phyloP scores from a whole-genome alignment of 2,113 vertebrate species.

The Scartelaos histophorus region DNA sequence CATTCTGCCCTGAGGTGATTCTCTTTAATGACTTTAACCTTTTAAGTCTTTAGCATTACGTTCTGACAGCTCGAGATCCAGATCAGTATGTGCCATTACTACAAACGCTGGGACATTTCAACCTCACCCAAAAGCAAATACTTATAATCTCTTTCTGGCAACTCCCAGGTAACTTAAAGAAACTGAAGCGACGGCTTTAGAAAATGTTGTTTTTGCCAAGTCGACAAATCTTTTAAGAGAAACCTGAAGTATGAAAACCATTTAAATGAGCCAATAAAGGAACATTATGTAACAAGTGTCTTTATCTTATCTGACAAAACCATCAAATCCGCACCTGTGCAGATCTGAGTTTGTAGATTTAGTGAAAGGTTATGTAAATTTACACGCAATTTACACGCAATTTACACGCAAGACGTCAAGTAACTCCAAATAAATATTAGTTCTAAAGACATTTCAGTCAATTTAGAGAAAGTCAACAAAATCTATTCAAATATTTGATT shows the following conservation, averaged over 20 bases:
- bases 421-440: neutral
- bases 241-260: slow-evolving; percentile 9
- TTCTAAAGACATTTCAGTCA: neutral
- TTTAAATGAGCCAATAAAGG: neutral
- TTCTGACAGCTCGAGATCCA: neutral
- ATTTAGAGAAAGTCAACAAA: neutral
- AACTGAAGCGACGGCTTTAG: neutral
- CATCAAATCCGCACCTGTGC: slow-evolving; percentile 1
- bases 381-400: slow-evolving; percentile 2
- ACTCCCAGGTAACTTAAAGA: slow-evolving; percentile 8
- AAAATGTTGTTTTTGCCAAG: slow-evolving; percentile 13
- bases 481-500: neutral
- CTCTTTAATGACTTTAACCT: neutral
- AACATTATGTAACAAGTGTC: slow-evolving; percentile 18
- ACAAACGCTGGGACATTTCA: neutral
- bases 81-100: neutral
- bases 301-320: slow-evolving; percentile 12
- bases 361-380: neutral
- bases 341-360: neutral
- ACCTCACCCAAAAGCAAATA: slow-evolving; percentile 18
- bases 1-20: neutral
- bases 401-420: neutral
- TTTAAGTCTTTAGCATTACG: neutral
- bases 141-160: slow-evolving; percentile 9
- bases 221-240: slow-evolving; percentile 19